A percentile compares a stretch with the other conserved stretches of the same genome.
Conservation (phyloP, 2,113 vertebrate species). For the Vanacampus margaritifer region DNA sequence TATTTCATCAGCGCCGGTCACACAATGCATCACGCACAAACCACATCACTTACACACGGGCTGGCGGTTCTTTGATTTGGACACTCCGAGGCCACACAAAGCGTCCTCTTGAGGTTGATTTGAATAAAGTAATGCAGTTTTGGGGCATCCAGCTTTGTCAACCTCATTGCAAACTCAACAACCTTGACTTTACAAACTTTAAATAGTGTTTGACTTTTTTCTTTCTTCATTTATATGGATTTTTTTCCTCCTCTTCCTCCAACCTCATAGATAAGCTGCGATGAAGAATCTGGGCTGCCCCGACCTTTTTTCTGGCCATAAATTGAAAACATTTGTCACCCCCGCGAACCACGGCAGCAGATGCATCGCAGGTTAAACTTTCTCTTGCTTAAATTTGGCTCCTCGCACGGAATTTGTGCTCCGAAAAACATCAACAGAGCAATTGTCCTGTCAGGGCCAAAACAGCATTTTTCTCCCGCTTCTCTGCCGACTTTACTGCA, state of each 20-base stretch:
- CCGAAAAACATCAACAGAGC: not conserved
- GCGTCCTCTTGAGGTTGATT: slow-evolving; percentile 26
- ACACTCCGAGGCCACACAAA: slow-evolving; percentile 36
- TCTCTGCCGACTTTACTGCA: not conserved
- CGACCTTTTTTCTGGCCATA: slow-evolving; percentile 26
- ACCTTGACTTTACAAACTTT: not conserved
- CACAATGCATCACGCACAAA: slow-evolving; percentile 14
- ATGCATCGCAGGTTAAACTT: not conserved
- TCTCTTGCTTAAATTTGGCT: not conserved
- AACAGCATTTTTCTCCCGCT: not conserved
- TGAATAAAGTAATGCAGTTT: slow-evolving; percentile 2
- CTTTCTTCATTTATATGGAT: slow-evolving; percentile 19
- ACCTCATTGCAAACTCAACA: not conserved
- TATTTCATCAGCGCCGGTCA: slow-evolving; percentile 25
- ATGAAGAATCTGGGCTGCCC: slow-evolving; percentile 30
- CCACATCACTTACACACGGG: not conserved
- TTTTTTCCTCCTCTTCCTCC: slow-evolving; percentile 6
- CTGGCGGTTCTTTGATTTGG: slow-evolving; percentile 15
- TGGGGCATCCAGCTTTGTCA: slow-evolving; percentile 31
- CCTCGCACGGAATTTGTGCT: not conserved
- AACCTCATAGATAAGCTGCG: slow-evolving; percentile 37
- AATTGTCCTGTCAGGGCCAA: not conserved
- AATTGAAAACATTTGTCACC: slow-evolving; percentile 52
- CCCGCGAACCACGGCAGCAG: slow-evolving; percentile 10
- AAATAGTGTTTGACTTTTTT: slow-evolving; percentile 7